Conservation (phyloP, 2,888 invertebrate genomes). For the Cephus rjabovi region DNA sequence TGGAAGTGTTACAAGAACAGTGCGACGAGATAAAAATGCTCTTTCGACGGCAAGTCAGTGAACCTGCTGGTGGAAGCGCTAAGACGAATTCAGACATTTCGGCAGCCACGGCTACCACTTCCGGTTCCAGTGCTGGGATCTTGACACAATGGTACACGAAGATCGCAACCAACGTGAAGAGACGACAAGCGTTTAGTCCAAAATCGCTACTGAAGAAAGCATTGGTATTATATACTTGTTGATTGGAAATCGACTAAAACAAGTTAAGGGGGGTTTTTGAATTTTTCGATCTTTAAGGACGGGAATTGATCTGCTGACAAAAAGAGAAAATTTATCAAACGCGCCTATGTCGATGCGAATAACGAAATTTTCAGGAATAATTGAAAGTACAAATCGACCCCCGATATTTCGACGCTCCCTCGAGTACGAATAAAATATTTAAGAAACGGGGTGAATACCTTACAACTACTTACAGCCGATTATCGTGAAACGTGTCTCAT, state of each 20-base stretch:
- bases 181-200: slow-evolving; percentile 54
- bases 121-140: slow-evolving; percentile 43
- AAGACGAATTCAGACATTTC: slow-evolving; percentile 33
- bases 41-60: slow-evolving; percentile 57
- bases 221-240: slow-evolving; percentile 43
- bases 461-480: not conserved
- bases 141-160: slow-evolving; percentile 60
- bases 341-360: not conserved
- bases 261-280: not conserved
- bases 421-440: not conserved
- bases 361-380: not conserved
- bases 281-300: not conserved
- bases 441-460: not conserved
- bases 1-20: not conserved
- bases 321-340: not conserved
- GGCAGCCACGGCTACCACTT: slow-evolving; percentile 38
- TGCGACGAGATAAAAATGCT: slow-evolving; percentile 42
- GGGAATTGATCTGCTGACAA: not conserved
- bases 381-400: not conserved
- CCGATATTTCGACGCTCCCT: not conserved
- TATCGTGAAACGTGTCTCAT: not conserved
- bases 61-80: slow-evolving; percentile 47
- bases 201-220: slow-evolving; percentile 53
- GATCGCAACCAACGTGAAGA: slow-evolving; percentile 61
- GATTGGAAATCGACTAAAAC: not conserved